Evolutionary conservation across 2,888 invertebrate species (phyloP).

Genomic region (Melieria crassipennis): DNA sequence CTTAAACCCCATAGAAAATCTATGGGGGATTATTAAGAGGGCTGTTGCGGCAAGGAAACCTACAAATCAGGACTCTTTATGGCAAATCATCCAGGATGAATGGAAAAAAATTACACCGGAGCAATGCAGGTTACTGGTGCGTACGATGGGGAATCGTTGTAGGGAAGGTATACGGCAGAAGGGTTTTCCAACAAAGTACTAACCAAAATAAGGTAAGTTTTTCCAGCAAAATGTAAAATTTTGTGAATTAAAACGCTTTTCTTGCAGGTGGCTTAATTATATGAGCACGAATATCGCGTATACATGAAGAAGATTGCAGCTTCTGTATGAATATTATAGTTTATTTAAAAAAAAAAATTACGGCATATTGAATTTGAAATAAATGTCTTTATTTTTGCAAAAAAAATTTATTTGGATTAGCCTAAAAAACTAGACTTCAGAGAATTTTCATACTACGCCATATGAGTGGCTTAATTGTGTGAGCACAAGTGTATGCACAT

Average conservation of each 20-base stretch:
- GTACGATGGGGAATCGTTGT: constrained; percentile 12
- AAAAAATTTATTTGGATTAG: too few relatives aligned
- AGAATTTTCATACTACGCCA: too few relatives aligned
- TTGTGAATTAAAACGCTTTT: background rate
- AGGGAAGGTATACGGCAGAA: background rate
- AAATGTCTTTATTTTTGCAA: too few relatives aligned
- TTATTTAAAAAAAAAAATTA: too few relatives aligned
- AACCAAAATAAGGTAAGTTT: background rate
- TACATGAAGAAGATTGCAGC: background rate
- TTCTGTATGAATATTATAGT: background rate
- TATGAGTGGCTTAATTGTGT: too few relatives aligned
- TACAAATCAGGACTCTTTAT: constrained; percentile 19
- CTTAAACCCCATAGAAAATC: constrained; percentile 4
- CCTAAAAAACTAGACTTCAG: too few relatives aligned
- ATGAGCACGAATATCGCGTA: constrained; percentile 5
- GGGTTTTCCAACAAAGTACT: constrained; percentile 9
- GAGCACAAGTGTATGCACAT: too few relatives aligned
- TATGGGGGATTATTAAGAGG: constrained; percentile 12
- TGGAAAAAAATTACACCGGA: constrained; percentile 22
- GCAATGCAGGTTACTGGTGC: constrained; percentile 17
- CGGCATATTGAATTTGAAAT: too few relatives aligned
- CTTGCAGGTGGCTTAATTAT: background rate
- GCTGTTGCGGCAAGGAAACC: constrained; percentile 18
- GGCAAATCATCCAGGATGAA: constrained; percentile 22
- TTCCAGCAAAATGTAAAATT: background rate